Base-by-base conservation (phyloP, 2,888 invertebrate species). In the Dynastes hyllus region DNA sequence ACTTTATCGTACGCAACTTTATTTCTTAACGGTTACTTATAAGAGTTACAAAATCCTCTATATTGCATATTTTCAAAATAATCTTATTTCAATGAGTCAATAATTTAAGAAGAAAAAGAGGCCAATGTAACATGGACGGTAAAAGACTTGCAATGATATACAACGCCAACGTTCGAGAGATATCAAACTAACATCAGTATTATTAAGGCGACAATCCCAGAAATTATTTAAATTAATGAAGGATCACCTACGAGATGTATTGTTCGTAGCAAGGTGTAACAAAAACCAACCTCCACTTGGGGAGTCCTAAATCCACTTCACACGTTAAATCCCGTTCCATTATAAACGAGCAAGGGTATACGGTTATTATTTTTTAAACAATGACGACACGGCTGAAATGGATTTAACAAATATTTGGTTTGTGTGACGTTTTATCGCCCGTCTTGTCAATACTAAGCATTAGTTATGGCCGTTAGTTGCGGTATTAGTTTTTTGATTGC, bases 401-500 rank as follows among this genome's bases (percentile, higher is more conserved):
- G 80, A 77, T 78, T 81, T 81, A 80, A 83, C 82, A 83, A 83
- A 83, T 82, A 83, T 83, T 83, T 83, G 82, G 82, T 79, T 81
- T 81, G 80, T 79, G 77, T 78, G 80, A 80, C 80, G 78, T 81
- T 83, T 83, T 83, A 82, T 81, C 81, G 80, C 78, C 73, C 65
- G 71, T 76, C 71, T 73, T 81, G 83, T 81, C 82, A 82, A 82
- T 82, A 81, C 77, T 83, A 83, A 83, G 82, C 75, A 79, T 81
- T 82, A 82, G 82, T 83, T 83, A 83, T 78, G 82, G 79, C 75
- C 81, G 81, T 83, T 78, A 78, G 73, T 65, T 76, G 61, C 76
- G 77, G 80, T 78, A 81, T 82, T 82, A 83, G 79, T 76, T 55
- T 73, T 79, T 78, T 76, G 80, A 81, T 81, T 79, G 78, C 58